Percentiles rank a stretch among this genome's conserved stretches.
Evolutionary conservation across 1,140 invertebrate genomes (phyloP).

Genomic region (Drosophila ficusphila): DNA sequence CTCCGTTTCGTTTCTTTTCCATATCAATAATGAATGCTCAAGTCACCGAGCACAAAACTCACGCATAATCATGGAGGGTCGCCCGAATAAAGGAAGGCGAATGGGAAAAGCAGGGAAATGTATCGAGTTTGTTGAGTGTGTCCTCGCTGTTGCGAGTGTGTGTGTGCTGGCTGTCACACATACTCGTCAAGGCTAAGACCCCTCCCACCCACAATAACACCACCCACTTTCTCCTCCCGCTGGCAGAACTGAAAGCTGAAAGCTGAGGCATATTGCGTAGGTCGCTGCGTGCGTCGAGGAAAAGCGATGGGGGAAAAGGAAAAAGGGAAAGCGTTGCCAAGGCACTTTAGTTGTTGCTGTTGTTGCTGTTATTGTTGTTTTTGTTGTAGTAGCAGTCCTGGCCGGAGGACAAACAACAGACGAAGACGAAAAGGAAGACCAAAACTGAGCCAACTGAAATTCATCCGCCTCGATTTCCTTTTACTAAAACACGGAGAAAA

Average conservation of each 20-base stretch:
- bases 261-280: conserved; percentile 81
- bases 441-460: conserved; percentile 63
- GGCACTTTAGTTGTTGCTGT: conserved; percentile 45
- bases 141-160: conserved; percentile 25
- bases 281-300: conserved; percentile 65
- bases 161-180: conserved; percentile 43
- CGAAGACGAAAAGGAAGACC: neutral
- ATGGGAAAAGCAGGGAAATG: conserved; percentile 16
- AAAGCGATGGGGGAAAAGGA: conserved; percentile 10
- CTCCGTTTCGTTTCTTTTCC: conserved; percentile 31
- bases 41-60: conserved; percentile 56
- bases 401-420: conserved; percentile 52
- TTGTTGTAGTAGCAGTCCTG: conserved; percentile 27
- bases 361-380: conserved; percentile 14
- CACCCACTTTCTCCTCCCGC: conserved; percentile 9
- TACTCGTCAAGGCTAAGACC: conserved; percentile 47
- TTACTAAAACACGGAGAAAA: conserved; percentile 37
- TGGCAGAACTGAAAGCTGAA: conserved; percentile 44
- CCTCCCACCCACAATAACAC: neutral
- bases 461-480: conserved; percentile 74
- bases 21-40: conserved; percentile 58
- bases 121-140: conserved; percentile 57
- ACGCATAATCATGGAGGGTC: conserved; percentile 43
- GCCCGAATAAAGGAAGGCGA: neutral
- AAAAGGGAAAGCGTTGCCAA: conserved; percentile 54